phyloP scores from a whole-genome alignment of 2,113 vertebrate genomes.

The Laticauda colubrina region DNA sequence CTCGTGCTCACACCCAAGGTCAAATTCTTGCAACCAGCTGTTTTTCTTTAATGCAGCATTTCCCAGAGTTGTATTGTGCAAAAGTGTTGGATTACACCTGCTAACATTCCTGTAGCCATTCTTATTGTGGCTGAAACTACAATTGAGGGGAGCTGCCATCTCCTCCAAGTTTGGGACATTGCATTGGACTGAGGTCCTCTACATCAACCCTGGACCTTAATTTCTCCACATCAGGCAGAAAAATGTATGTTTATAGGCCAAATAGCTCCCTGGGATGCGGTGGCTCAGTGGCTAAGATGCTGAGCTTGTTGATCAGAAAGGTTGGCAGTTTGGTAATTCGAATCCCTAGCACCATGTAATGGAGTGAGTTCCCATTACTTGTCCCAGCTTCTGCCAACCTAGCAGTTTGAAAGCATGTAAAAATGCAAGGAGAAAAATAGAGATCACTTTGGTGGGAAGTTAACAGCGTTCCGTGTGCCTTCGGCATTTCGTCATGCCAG shows the following conservation, averaged over 20 bases:
- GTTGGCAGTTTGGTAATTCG: too few relatives aligned
- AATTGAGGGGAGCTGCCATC: not conserved
- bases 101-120: not conserved
- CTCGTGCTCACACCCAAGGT: not conserved
- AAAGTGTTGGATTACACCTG: not conserved
- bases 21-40: not conserved
- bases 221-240: not conserved
- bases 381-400: too few relatives aligned
- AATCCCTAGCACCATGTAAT: too few relatives aligned
- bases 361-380: too few relatives aligned
- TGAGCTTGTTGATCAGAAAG: too few relatives aligned
- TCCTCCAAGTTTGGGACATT: not conserved
- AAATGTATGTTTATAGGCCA: not conserved
- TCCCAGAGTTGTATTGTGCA: not conserved
- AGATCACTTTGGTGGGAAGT: too few relatives aligned
- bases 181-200: not conserved
- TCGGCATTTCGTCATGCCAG: too few relatives aligned
- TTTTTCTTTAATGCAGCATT: not conserved
- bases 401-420: too few relatives aligned
- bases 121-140: not conserved
- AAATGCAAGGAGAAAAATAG: too few relatives aligned
- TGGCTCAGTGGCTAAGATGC: too few relatives aligned
- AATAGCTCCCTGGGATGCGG: not conserved
- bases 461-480: too few relatives aligned
- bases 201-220: not conserved